Base-by-base conservation (phyloP, 2,797 vertebrate genomes). In the Carapus acus region DNA sequence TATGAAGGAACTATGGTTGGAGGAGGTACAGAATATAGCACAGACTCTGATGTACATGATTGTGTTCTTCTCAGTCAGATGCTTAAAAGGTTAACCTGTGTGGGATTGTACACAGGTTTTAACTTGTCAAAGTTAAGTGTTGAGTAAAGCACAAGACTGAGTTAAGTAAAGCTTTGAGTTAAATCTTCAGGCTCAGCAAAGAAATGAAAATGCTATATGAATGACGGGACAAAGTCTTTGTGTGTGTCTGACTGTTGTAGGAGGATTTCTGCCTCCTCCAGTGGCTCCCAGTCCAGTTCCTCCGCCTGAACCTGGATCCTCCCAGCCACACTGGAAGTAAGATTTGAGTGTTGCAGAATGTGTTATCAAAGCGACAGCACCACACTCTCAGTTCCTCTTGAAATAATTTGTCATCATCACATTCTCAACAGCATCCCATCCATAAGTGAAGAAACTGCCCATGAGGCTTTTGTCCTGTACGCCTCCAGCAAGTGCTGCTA, bases 241-340 rank as follows among this genome's bases (percentile, higher is more conserved):
- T 37, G n/a, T 3, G 9, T 41, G 16, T 8, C 27, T 38, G 5
- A 62, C 9, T 69, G 39, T 23, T 69, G 4, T 38, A 87, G 87
- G 86, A 69, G 88, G 86, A 58, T 90, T 71, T 65, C 70, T 90
- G 40, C 88, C 88, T 1, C 88, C 89, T 39, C 89, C 89, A 1
- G 76, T 85, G 72, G 82, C 87, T 31, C 33, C 73, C 13, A 38
- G 34, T 4, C 88, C 87, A 15, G 65, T 16, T 13, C 79, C 75
- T 14, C 75, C 81, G 36, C 83, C 84, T 23, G 58, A 81, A 33
- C 79, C 79, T 38, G 67, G 63, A 36, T 77, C 78, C 1, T 53
- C 58, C 31, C 76, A 79, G 3, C 68, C 81, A n/a, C 34, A 77
- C 0, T 90, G 88, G 87, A 83, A 80, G 89, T 90, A 85, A 83